Base-by-base conservation (phyloP, 1,140 invertebrate genomes). In the Ceratosolen fusciceps region DNA sequence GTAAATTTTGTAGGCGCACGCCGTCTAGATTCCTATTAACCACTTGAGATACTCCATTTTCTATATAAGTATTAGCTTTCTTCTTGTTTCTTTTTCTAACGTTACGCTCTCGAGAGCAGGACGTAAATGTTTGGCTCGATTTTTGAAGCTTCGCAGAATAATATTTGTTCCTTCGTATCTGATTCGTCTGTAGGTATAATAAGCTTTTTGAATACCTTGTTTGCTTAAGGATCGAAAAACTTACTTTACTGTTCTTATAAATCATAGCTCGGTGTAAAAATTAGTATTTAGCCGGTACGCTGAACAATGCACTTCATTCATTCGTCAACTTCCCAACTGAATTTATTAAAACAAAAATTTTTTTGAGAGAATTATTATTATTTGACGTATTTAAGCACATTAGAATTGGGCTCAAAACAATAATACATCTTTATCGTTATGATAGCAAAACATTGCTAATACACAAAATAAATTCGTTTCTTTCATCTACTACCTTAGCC, bases 91-190 rank as follows among this genome's bases (percentile, higher is more conserved):
- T 65, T 65, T 75, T 62, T 65, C 73, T 62, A 65, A 37, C 19
- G 37, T 62, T 62, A 62, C 39, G 73, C 56, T 74, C 39, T 47
- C 19, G 62, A 60, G 73, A 74, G 73, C 73, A 26, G 24, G 39
- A 75, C 73, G 21, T 75, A 62, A 75, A 65, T 75, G 60, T 75
- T 75, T 75, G 19, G 26, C 3, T 16, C 47, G 56, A 74, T 60
- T 74, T 74, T 74, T 47, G 34, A 37, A 65, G 29, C 60, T 39
- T 65, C 16, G 19, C 12, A 75, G 73, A 65, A 65, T 65, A 62
- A 60, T 74, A 74, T 62, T 74, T 74, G 56, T 74, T 43, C 24
- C 37, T 58, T 62, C 37, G n/a, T 58, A 39, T 58, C 31, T 56
- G 31, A 43, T 39, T 37, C 21, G 21, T 34, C 14, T 34, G 31